Percentiles rank a stretch among this genome's conserved stretches.
Evolutionary conservation across 1,140 invertebrate genomes (phyloP).

Genomic region (Psilanteris sp.): DNA sequence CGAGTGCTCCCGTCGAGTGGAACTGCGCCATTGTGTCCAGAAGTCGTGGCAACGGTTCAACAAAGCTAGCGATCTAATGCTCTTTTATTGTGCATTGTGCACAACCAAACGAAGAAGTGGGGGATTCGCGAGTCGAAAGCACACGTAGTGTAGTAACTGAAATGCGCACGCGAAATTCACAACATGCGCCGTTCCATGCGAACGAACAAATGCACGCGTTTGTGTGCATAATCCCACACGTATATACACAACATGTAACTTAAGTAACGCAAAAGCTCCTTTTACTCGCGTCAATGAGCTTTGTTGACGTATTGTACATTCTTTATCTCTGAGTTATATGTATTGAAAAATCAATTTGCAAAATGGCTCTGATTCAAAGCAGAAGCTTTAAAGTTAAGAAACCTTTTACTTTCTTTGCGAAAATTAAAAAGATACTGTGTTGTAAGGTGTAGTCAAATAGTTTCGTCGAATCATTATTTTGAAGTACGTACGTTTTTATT

Average conservation of each 20-base stretch:
- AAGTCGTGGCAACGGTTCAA: conserved; percentile 75
- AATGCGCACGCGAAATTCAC: conserved; percentile 51
- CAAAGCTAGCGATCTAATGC: conserved; percentile 79
- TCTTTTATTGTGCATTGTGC: conserved; percentile 80
- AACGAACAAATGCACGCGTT: conserved; percentile 34
- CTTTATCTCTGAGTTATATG: conserved; percentile 35
- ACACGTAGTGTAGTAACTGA: conserved; percentile 41
- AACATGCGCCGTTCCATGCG: conserved; percentile 38
- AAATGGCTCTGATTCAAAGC: conserved; percentile 27
- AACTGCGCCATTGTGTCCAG: conserved; percentile 74
- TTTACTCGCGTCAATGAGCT: conserved; percentile 52
- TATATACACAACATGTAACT: conserved; percentile 49
- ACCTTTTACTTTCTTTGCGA: conserved; percentile 1
- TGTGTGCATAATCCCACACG: conserved; percentile 27
- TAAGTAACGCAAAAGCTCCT: conserved; percentile 60
- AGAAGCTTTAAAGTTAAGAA: conserved; percentile 7
- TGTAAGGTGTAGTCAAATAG: too few species aligned
- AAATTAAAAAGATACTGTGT: too few species aligned
- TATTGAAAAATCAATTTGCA: conserved; percentile 39
- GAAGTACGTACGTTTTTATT: too few species aligned
- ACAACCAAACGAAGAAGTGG: conserved; percentile 58
- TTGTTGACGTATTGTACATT: conserved; percentile 48
- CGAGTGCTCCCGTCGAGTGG: conserved; percentile 72
- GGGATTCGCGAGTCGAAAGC: conserved; percentile 43
- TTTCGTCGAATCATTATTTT: too few species aligned